Conservation (phyloP, 2,113 vertebrate genomes). For the Eudyptes chrysolophus region DNA sequence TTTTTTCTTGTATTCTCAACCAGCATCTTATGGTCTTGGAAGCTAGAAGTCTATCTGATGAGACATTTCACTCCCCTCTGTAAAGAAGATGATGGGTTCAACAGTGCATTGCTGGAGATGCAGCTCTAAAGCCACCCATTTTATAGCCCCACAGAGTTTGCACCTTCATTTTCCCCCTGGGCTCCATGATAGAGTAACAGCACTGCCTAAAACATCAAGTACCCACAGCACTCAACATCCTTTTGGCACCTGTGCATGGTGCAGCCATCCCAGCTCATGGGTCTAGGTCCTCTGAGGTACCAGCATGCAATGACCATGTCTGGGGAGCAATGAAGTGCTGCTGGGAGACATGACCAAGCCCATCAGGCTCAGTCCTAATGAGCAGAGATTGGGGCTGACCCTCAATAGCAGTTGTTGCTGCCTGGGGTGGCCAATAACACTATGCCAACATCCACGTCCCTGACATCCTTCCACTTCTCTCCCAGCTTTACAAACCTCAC, state of each 20-base stretch:
- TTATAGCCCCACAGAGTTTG: not conserved
- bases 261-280: not conserved
- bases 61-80: not conserved
- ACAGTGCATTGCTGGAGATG: not conserved
- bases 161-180: not conserved
- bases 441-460: rapidly evolving
- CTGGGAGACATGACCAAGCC: not conserved
- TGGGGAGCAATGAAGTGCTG: too few species aligned
- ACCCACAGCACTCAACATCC: not conserved
- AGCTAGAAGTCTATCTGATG: not conserved
- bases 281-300: not conserved
- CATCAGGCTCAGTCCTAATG: rapidly evolving
- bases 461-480: not conserved
- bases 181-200: rapidly evolving
- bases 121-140: not conserved
- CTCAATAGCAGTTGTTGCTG: not conserved
- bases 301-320: not conserved
- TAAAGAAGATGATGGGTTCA: not conserved
- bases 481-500: not conserved
- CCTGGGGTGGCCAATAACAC: rapidly evolving
- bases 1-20: not conserved
- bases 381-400: too few species aligned
- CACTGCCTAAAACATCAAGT: not conserved
- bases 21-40: not conserved
- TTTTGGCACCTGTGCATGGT: rapidly evolving